Base-by-base conservation (phyloP, 2,888 invertebrate species). In the Tipula lateralis region DNA sequence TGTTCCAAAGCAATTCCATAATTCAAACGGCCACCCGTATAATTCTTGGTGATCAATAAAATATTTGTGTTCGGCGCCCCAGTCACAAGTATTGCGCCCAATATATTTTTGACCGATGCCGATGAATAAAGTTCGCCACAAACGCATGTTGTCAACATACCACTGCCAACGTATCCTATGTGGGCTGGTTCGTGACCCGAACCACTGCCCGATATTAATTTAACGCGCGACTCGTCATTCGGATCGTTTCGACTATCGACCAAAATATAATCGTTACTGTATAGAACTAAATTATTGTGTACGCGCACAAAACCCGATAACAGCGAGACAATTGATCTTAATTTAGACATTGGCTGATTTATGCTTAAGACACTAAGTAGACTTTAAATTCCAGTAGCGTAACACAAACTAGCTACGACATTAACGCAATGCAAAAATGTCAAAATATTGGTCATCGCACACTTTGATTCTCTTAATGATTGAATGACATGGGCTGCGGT, bases 1-100 rank as follows among this genome's bases (percentile, higher is more conserved):
- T 93, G 93, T 88, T 96, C 95, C 13, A 94, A 92, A 1, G 96
- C 96, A 88, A 96, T 91, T 0, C 96, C 96, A 88, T 96, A 96
- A 89, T 95, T 96, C 16, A 96, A 90, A 85, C 95, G 91, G 87
- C 96, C 95, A 0, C 95, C 95, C 0, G 95, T 94, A 87, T 95
- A 95, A 89, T 96, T 96, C 9, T 94, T 93, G 9, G 95, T 91
- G 39, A 96, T 91, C 0, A 96, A 92, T 6, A 96, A 88, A n/a
- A 94, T 84, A 30, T 19, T 44, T 7, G 84, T 7, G 2, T 12
- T 92, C 34, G 95, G 96, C 85, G 12, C 3, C 13, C 84, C 85
- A 5, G 30, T 29, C 6, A 39, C 12, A 0, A 85, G 29, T 1
- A 85, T 85, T 30, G 84, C 50, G n/a, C 36, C 29, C 29, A 85